Evolutionary conservation across 2,113 vertebrate species (phyloP).

Genomic region (Rallus limicola): DNA sequence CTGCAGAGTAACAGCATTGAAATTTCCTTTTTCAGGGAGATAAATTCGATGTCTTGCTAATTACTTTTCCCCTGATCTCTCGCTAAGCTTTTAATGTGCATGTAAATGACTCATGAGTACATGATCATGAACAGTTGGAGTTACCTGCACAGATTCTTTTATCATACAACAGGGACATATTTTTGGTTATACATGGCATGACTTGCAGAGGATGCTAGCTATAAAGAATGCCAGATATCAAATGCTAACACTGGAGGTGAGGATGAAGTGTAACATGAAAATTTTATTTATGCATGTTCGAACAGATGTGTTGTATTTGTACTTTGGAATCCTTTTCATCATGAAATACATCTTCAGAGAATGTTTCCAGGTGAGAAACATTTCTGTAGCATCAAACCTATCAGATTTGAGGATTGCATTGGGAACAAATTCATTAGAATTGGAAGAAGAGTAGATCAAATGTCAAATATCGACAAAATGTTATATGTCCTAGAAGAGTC

Average conservation of each 20-base stretch:
- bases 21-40: background rate
- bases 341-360: background rate
- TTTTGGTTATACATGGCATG: background rate
- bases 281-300: background rate
- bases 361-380: background rate
- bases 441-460: background rate
- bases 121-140: background rate
- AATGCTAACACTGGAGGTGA: background rate
- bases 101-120: background rate
- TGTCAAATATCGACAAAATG: background rate
- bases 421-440: background rate
- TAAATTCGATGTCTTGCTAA: background rate
- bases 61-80: background rate
- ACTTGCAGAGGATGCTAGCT: fast-evolving
- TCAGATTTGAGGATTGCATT: background rate
- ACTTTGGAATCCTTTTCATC: background rate
- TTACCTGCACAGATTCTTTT: background rate
- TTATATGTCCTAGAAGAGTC: background rate
- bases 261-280: background rate
- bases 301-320: background rate
- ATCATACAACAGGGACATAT: background rate
- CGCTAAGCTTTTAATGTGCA: background rate
- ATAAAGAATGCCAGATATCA: background rate
- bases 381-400: background rate
- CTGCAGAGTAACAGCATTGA: background rate